Evolutionary conservation across 2,888 invertebrate genomes (phyloP).

Genomic region (Agrenia bidenticulata): DNA sequence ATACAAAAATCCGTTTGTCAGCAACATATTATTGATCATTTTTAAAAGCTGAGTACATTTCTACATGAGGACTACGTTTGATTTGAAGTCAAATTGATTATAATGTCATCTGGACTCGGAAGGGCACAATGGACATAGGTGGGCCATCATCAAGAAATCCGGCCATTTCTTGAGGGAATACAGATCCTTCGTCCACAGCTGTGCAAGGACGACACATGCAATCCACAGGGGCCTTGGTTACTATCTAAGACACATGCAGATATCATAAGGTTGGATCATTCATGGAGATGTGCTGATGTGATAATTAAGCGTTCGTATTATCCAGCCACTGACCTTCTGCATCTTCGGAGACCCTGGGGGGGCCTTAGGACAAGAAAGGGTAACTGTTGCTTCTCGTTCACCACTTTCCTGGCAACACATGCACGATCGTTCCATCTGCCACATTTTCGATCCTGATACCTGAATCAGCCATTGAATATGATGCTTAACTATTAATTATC

Average conservation of each 20-base stretch:
- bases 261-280: neutral
- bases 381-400: slow-evolving; percentile 84
- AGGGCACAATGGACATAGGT: slow-evolving; percentile 2
- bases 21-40: too few relatives aligned
- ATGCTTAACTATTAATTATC: slow-evolving; percentile 11
- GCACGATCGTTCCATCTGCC: slow-evolving; percentile 94
- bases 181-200: slow-evolving; percentile 80
- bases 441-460: slow-evolving; percentile 92
- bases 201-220: slow-evolving; percentile 88
- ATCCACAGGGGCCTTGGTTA: slow-evolving; percentile 81
- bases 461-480: slow-evolving; percentile 58
- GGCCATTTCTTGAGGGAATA: slow-evolving; percentile 86
- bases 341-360: slow-evolving; percentile 81
- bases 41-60: too few relatives aligned
- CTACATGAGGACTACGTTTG: too few relatives aligned
- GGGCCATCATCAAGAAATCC: slow-evolving; percentile 76
- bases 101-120: slow-evolving; percentile 7
- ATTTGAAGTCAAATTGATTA: neutral
- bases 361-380: slow-evolving; percentile 84
- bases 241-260: slow-evolving; percentile 63
- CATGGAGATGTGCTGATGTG: too few relatives aligned
- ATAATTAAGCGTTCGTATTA: too few relatives aligned
- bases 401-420: slow-evolving; percentile 95
- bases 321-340: slow-evolving; percentile 66
- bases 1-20: too few relatives aligned